Evolutionary conservation across 1,140 invertebrate species (phyloP).

Genomic region (Drosophila funebris): DNA sequence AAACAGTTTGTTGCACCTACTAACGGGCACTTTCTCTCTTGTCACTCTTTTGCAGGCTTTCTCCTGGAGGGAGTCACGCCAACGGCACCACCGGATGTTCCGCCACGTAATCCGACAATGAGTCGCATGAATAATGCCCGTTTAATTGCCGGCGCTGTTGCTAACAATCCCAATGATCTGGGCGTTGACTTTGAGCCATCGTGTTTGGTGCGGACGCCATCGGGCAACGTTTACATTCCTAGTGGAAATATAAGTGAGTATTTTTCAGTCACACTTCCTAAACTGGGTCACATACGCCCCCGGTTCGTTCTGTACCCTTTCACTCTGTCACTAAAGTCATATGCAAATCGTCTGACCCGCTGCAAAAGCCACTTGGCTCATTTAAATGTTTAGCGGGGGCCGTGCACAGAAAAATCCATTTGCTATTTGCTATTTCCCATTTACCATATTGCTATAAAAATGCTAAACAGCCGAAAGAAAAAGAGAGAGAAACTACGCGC

Average conservation of each 20-base stretch:
- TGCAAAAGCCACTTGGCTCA: slow-evolving; percentile 68
- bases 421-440: slow-evolving; percentile 37
- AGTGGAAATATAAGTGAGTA: slow-evolving; percentile 88
- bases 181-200: slow-evolving; percentile 94
- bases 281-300: background rate
- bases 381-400: slow-evolving; percentile 69
- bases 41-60: slow-evolving; percentile 88
- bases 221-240: slow-evolving; percentile 96
- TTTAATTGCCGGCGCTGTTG: slow-evolving; percentile 86
- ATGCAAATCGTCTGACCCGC: slow-evolving; percentile 60
- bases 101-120: slow-evolving; percentile 94
- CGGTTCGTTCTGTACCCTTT: background rate
- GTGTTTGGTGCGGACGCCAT: slow-evolving; percentile 94
- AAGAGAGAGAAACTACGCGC: no score
- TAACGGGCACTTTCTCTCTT: background rate
- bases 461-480: slow-evolving; percentile 46
- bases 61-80: slow-evolving; percentile 91
- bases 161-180: slow-evolving; percentile 88
- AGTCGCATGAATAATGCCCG: slow-evolving; percentile 92
- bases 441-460: slow-evolving; percentile 79
- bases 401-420: slow-evolving; percentile 44
- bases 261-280: background rate
- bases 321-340: no score
- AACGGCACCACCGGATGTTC: slow-evolving; percentile 92
- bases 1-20: background rate